These are phyloP conservation scores for Labia minor DNA, from an alignment of 2,888 invertebrate species.

Conservation along the genomic window DNA sequence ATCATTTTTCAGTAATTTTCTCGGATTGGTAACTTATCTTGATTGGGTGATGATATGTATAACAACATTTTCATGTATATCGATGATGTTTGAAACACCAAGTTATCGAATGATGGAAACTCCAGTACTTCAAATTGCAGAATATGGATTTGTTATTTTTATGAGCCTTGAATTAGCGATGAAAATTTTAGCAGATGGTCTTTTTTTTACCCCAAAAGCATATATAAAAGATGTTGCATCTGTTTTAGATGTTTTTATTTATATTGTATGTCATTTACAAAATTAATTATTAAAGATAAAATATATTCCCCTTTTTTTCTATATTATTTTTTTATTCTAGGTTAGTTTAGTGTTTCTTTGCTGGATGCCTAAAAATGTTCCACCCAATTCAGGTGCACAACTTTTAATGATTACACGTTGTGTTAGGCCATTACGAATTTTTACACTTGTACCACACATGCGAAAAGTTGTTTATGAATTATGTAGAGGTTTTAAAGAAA, in stretches of 20 bases:
- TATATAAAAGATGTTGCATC: conserved; percentile 97
- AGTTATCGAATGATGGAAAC: conserved; percentile 87
- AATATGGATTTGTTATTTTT: conserved; percentile 94
- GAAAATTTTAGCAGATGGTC: conserved; percentile 92
- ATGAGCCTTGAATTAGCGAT: conserved; percentile 95
- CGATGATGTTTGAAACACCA: conserved; percentile 99
- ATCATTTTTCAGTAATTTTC: conserved; percentile 67
- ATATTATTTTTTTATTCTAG: too few species aligned
- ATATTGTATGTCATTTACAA: conserved; percentile 59
- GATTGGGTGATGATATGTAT: conserved; percentile 99
- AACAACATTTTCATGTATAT: conserved; percentile 91
- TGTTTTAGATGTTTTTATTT: conserved; percentile 93
- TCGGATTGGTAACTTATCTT: conserved; percentile 94
- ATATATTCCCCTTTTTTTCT: too few species aligned
- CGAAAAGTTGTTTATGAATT: conserved; percentile 97
- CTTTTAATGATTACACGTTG: conserved; percentile 93
- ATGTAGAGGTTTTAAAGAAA: conserved; percentile 97
- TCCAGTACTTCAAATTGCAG: conserved; percentile 83
- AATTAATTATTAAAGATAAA: too few species aligned
- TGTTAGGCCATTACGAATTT: conserved; percentile 89
- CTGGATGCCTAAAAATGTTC: conserved; percentile 91
- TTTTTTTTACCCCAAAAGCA: conserved; percentile 98
- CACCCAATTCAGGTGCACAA: conserved; percentile 88
- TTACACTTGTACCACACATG: conserved; percentile 98
- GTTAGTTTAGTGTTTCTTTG: conserved; percentile 88